phyloP scores from a whole-genome alignment of 2,888 invertebrate genomes.

The Brachypterus glaber region DNA sequence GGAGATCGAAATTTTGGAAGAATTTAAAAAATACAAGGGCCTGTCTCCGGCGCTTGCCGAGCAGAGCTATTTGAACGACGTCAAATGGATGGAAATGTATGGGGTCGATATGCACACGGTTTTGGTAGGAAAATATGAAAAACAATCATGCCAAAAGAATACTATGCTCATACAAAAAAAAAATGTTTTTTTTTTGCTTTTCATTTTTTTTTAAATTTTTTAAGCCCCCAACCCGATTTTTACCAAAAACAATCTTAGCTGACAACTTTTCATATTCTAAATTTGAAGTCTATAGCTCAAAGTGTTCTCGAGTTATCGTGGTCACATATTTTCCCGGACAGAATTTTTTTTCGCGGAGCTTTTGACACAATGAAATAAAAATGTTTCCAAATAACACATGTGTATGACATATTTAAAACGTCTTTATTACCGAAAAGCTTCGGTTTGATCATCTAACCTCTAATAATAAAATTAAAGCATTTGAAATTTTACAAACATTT shows the following conservation, averaged over 20 bases:
- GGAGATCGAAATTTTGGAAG: conserved; percentile 88
- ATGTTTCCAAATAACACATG: too few species aligned
- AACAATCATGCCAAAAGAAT: neutral
- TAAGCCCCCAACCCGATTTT: too few species aligned
- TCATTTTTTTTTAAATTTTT: conserved; percentile 4
- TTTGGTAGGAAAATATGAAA: conserved; percentile 46
- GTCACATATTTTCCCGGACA: too few species aligned
- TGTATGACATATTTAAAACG: too few species aligned
- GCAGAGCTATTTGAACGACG: conserved; percentile 85
- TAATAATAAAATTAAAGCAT: too few species aligned
- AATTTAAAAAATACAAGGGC: conserved; percentile 78
- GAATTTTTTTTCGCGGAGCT: conserved; percentile 1
- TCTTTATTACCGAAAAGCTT: too few species aligned
- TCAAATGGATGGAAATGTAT: conserved; percentile 96
- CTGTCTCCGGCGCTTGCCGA: conserved; percentile 94
- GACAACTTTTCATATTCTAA: conserved; percentile 1
- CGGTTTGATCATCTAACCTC: too few species aligned
- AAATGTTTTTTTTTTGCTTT: conserved; percentile 7
- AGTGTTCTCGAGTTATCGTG: too few species aligned
- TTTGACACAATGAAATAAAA: neutral
- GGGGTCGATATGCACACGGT: conserved; percentile 99
- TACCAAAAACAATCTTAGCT: too few species aligned
- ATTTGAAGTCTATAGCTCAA: too few species aligned
- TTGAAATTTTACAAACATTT: too few species aligned
- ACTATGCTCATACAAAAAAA: neutral